These are phyloP conservation scores for Sebastes vulpes DNA, from an alignment of 2,797 vertebrate genomes.

Conservation along the genomic window DNA sequence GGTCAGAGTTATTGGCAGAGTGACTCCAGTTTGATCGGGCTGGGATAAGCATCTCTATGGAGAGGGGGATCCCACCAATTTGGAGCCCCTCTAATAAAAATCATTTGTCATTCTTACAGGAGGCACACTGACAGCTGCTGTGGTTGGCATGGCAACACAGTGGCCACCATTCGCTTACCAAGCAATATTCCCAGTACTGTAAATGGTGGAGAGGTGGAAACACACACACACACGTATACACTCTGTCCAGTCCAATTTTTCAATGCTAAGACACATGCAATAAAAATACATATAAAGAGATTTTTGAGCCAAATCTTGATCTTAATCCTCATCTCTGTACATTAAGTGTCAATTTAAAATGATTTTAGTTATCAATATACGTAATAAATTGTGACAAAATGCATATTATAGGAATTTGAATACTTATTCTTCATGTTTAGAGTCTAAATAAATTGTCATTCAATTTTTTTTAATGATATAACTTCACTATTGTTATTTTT, in stretches of 20 bases:
- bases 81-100: conserved; percentile 91
- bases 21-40: conserved; percentile 86
- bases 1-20: conserved; percentile 90
- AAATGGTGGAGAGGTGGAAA: conserved; percentile 40
- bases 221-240: not conserved
- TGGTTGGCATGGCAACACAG: conserved; percentile 84
- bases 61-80: conserved; percentile 87
- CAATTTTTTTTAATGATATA: too few relatives aligned
- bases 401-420: not conserved
- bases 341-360: not conserved
- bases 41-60: conserved; percentile 88
- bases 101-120: conserved; percentile 90
- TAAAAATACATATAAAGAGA: not conserved
- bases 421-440: not conserved
- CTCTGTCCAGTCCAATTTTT: conserved; percentile 5
- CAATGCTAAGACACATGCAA: not conserved
- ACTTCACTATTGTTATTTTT: not conserved
- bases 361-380: not conserved
- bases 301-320: not conserved
- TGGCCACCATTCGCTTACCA: conserved; percentile 68
- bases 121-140: conserved; percentile 87
- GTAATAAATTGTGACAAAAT: not conserved
- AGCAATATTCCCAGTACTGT: conserved; percentile 66
- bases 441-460: not conserved
- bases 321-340: not conserved